Evolutionary conservation across 2,888 invertebrate species (phyloP).

Genomic region (Aspidiotus destructor): DNA sequence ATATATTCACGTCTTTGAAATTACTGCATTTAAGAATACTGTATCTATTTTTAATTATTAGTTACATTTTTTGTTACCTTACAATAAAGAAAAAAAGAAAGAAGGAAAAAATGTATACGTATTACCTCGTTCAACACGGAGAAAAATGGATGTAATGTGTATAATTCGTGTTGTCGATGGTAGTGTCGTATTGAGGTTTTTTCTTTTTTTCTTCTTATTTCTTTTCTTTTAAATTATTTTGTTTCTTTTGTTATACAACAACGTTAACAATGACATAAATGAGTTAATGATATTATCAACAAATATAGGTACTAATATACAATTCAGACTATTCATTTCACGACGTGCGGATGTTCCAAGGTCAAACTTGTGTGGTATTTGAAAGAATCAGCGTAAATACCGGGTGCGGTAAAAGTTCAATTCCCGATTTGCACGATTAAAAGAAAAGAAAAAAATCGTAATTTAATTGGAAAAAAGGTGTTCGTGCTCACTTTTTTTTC

Average conservation of each 20-base stretch:
- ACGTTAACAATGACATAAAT: slow-evolving; percentile 6
- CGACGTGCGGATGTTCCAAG: too few relatives aligned
- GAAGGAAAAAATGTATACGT: not conserved
- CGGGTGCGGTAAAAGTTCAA: too few relatives aligned
- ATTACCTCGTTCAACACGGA: not conserved
- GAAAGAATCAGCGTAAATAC: too few relatives aligned
- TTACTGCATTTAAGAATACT: slow-evolving; percentile 25
- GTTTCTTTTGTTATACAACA: not conserved
- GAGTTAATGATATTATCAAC: slow-evolving; percentile 17
- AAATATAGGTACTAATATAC: slow-evolving; percentile 14
- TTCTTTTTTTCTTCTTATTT: not conserved
- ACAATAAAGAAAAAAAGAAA: slow-evolving; percentile 6
- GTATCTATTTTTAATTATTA: slow-evolving; percentile 19
- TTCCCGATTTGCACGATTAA: too few relatives aligned
- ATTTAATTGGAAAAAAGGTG: too few relatives aligned
- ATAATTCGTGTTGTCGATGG: not conserved
- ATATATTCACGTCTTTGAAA: slow-evolving; percentile 23
- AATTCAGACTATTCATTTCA: not conserved
- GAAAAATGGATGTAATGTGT: not conserved
- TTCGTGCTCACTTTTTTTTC: too few relatives aligned
- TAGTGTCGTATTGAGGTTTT: not conserved
- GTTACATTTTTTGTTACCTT: slow-evolving; percentile 27
- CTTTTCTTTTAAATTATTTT: too few relatives aligned
- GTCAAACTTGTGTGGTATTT: too few relatives aligned
- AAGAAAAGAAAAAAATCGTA: too few relatives aligned